phyloP scores from a whole-genome alignment of 2,113 vertebrate genomes.

The Microtus oregoni region DNA sequence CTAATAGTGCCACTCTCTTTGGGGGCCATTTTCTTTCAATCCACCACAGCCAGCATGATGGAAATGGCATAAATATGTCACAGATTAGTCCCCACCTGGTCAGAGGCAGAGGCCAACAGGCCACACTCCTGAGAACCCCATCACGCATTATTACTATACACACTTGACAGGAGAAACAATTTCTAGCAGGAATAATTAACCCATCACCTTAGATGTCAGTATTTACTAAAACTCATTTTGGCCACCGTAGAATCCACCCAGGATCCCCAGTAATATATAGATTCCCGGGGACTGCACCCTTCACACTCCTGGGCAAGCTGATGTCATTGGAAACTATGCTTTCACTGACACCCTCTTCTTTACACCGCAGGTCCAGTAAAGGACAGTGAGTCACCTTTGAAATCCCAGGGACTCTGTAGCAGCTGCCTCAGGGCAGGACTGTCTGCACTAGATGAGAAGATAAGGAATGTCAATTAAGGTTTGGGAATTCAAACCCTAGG shows the following conservation, averaged over 20 bases:
- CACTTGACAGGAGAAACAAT: not conserved
- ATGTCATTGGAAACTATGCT: not conserved
- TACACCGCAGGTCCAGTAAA: not conserved
- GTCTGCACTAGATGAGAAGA: not conserved
- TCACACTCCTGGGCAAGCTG: not conserved
- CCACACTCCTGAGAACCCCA: too few relatives aligned
- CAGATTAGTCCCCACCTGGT: not conserved
- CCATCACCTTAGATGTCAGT: not conserved
- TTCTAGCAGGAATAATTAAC: not conserved
- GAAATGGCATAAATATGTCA: not conserved
- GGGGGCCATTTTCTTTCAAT: not conserved
- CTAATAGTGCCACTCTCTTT: not conserved
- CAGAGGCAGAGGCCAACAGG: not conserved
- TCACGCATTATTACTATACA: not conserved
- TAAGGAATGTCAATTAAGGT: conserved; percentile 51
- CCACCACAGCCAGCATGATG: not conserved
- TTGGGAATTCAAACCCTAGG: conserved; percentile 26
- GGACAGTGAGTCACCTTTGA: conserved; percentile 28
- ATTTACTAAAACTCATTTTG: not conserved
- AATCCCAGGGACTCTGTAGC: not conserved
- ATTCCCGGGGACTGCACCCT: not conserved
- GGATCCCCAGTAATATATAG: not conserved
- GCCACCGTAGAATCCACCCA: accelerated
- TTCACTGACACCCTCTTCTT: not conserved
- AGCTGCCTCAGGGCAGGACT: not conserved